Evolutionary conservation across 2,888 invertebrate genomes (phyloP), one percentile per base, ranked within the genome.

Genomic region (Acrobasis repandana): DNA sequence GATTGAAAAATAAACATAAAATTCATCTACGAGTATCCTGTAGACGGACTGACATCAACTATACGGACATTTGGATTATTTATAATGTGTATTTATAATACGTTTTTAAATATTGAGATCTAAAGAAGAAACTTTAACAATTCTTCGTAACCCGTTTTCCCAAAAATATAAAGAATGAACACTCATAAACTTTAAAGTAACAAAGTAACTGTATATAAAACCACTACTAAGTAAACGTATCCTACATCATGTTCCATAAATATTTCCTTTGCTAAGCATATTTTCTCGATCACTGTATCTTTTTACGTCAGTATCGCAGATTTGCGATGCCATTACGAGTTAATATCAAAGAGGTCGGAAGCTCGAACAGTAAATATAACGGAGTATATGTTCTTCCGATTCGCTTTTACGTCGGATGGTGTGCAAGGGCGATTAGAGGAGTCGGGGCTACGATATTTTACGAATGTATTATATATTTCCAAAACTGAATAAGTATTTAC

Each of bases 261-360:
- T 28, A 28, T 28, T 0, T 5, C n/a, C n/a, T n/a, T n/a, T 6
- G 0, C 28, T 28, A 28, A 28, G 28, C 6, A 38, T 38, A 11
- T 43, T 43, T 43, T 50, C 28, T 50, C 20, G 50, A 50, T 50
- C 33, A 28, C 20, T 28, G 20, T 16, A 49, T 20, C 18, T 28
- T 28, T 6, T 18, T 10, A 1, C 34, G 56, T 33, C 47, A 61
- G 47, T 67, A 65, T 66, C 64, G 63, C 62, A 65, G 63, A 68
- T 65, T 63, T 64, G 60, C 61, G 34, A 66, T 63, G 63, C 65
- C 67, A 68, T 70, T 71, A 69, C 59, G 63, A 63, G 64, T 62
- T 66, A 65, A 66, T 68, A 69, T 68, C 69, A 69, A 68, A 66
- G 65, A 61, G 52, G 59, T 47, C 58, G 62, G 62, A 62, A 58